Evolutionary conservation across 2,113 vertebrate genomes (phyloP).

Genomic region (Heterocephalus glaber): DNA sequence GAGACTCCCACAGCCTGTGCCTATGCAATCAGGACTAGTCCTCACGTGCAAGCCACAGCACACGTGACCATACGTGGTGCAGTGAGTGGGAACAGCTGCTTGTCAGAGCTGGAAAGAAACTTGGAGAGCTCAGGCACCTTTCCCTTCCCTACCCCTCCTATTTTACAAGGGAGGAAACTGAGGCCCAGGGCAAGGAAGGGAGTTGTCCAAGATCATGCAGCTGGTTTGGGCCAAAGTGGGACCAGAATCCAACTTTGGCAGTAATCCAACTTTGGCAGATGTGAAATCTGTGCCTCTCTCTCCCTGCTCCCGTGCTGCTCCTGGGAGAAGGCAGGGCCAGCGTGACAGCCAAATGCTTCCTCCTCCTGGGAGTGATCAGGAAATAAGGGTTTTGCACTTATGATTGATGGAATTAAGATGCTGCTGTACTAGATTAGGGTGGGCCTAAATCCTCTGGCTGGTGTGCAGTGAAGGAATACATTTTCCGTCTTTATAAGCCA

Average conservation of each 20-base stretch:
- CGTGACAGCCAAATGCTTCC: constrained; percentile 10
- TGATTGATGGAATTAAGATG: background rate
- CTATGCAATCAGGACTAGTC: background rate
- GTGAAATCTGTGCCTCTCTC: background rate
- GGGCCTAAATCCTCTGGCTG: background rate
- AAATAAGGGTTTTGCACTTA: background rate
- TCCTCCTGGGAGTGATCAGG: background rate
- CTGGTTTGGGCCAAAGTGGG: background rate
- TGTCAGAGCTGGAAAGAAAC: background rate
- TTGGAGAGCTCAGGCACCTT: background rate
- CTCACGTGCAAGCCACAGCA: background rate
- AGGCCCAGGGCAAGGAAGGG: background rate
- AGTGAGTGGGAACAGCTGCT: background rate
- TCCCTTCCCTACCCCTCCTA: background rate
- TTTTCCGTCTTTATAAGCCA: background rate
- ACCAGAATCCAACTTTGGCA: too few relatives aligned
- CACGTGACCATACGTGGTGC: background rate
- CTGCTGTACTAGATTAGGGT: background rate
- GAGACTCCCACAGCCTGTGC: background rate
- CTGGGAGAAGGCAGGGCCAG: background rate
- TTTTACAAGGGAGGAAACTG: background rate
- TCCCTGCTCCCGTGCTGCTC: background rate
- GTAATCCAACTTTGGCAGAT: background rate
- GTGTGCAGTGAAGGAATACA: background rate
- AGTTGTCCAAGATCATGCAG: background rate